Percentiles rank a stretch among this genome's conserved stretches.
Conservation (phyloP, 2,113 vertebrate genomes). For the Rhadina sibilatrix region DNA sequence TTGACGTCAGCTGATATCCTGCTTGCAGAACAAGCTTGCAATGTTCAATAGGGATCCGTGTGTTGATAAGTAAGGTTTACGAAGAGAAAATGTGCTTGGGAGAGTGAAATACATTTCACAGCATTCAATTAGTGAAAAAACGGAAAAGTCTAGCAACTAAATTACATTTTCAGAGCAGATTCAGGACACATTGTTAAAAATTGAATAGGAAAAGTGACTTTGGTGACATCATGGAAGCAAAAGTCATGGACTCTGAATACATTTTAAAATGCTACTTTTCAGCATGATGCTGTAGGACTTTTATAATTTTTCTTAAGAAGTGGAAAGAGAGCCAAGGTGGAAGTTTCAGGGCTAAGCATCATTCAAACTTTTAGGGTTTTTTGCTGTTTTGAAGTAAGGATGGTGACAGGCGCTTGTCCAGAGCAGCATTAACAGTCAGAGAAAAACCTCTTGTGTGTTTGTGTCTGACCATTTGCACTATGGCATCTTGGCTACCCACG, state of each 20-base stretch:
- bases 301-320: not conserved
- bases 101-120: not conserved
- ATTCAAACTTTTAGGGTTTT: not conserved
- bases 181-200: not conserved
- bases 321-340: not conserved
- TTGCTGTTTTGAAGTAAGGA: not conserved
- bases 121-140: not conserved
- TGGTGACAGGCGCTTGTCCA: not conserved
- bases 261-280: not conserved
- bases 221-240: not conserved
- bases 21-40: conserved; percentile 12
- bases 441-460: not conserved
- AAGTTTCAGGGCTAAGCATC: not conserved
- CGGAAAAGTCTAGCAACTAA: not conserved
- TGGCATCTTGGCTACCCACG: not conserved
- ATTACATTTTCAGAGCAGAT: not conserved
- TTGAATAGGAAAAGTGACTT: not conserved
- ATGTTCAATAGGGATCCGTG: not conserved
- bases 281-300: not conserved
- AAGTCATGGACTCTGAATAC: not conserved
- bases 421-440: not conserved
- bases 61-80: not conserved
- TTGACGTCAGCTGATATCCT: not conserved
- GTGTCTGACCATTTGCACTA: not conserved
- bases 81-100: not conserved